Evolutionary conservation across 2,113 vertebrate genomes (phyloP).

Genomic region (Isurus oxyrinchus): DNA sequence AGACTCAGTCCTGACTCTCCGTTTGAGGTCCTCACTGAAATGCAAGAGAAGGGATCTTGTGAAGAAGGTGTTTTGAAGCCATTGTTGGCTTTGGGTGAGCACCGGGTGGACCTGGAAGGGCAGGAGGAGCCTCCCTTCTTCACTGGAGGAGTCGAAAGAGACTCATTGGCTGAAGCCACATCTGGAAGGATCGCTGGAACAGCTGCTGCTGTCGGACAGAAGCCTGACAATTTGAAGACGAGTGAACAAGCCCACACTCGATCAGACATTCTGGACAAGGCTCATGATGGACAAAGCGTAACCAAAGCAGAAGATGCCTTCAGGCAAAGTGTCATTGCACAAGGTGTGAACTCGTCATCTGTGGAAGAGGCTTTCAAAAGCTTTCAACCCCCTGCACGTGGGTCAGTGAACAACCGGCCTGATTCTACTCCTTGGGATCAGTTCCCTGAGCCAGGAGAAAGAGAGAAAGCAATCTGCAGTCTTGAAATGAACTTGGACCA

Average conservation of each 20-base stretch:
- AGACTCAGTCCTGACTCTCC: not conserved
- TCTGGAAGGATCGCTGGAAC: not conserved
- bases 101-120: not conserved
- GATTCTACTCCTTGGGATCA: not conserved
- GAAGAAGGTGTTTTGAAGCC: not conserved
- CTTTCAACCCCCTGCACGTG: not conserved
- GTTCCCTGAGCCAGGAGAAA: not conserved
- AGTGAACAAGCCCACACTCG: not conserved
- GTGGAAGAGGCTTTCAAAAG: not conserved
- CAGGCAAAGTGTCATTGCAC: not conserved
- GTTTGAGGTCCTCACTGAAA: not conserved
- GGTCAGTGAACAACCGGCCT: not conserved
- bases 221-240: not conserved
- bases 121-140: not conserved
- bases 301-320: not conserved
- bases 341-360: not conserved
- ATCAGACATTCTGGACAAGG: not conserved
- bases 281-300: not conserved
- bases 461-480: not conserved
- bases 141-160: not conserved
- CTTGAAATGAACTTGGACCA: not conserved
- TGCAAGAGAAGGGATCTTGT: not conserved
- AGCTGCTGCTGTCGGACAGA: not conserved
- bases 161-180: not conserved
- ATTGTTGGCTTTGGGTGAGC: not conserved